Evolutionary conservation across 2,113 vertebrate genomes (phyloP).

Genomic region (Caranx melampygus): DNA sequence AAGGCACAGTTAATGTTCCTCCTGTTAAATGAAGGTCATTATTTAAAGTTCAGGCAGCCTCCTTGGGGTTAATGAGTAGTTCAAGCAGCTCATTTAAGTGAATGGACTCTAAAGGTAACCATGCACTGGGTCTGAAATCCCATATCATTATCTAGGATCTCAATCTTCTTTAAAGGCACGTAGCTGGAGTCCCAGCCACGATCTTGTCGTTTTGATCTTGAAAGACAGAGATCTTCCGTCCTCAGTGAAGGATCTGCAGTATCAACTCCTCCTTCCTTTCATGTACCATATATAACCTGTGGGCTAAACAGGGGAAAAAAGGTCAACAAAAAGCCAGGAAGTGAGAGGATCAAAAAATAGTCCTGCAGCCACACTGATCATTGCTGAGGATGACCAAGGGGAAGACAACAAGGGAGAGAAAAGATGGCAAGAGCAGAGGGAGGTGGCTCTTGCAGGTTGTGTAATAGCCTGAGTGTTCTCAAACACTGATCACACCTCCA

Average conservation of each 20-base stretch:
- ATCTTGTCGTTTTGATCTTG: conserved; percentile 53
- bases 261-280: conserved; percentile 42
- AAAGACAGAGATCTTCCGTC: neutral
- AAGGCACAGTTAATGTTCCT: neutral
- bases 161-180: conserved; percentile 25
- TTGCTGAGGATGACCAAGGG: conserved; percentile 40
- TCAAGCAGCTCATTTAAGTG: conserved; percentile 43
- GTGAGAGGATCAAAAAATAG: conserved; percentile 42
- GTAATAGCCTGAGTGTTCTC: conserved; percentile 70
- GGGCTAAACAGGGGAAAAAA: conserved; percentile 4
- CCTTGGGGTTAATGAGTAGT: conserved; percentile 33
- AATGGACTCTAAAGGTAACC: conserved; percentile 49
- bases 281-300: conserved; percentile 27
- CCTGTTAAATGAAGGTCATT: conserved; percentile 31
- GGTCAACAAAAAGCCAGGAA: conserved; percentile 45
- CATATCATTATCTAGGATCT: conserved; percentile 48
- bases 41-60: conserved; percentile 38
- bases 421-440: conserved; percentile 49
- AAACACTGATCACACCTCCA: conserved; percentile 57
- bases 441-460: conserved; percentile 61
- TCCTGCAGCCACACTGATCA: conserved; percentile 33
- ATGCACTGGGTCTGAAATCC: conserved; percentile 39
- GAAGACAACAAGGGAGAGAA: conserved; percentile 40
- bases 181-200: conserved; percentile 44
- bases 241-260: conserved; percentile 13